Evolutionary conservation across 2,888 invertebrate species (phyloP), one percentile per base, ranked within the genome.

Genomic region (Yponomeuta plumbellus): DNA sequence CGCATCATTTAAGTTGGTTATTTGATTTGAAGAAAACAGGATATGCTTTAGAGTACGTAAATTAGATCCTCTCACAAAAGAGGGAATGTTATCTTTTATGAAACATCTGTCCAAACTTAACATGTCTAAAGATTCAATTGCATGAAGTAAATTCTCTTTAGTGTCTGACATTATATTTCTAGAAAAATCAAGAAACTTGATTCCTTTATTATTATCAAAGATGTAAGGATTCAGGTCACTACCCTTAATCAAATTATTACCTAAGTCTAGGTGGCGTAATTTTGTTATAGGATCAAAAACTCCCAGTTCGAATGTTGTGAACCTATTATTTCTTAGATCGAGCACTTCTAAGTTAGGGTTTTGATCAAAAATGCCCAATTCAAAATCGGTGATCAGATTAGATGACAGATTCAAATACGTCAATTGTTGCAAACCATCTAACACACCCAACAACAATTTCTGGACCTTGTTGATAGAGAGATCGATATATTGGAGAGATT

Each of bases 331-430:
- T 26, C 58, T 61, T 4, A 64, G 52, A 52, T 67, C 67, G 21
- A 67, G 39, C 34, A 67, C 57, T 62, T 67, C 65, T 39, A 67
- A 57, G 17, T 65, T 65, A 3, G 65, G 34, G 13, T 13, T 62
- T 23, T 52, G 20, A 4, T 67, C 62, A 52, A 67, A 67, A 10
- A 64, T 17, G 13, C 61, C 65, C 13, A 58, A 21, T 2, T 63
- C 39, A 5, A 67, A 13, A 20, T 63, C 64, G 11, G n/a, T 13
- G 8, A 67, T 10, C 10, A 22, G 11, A 23, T 67, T 67, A 13
- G 26, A 56, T 2, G 67, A 67, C n/a, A 65, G 52, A 52, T 67
- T 67, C 21, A 67, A 40, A 61, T 65, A 17, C 11, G 65, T 67
- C 5, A 67, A 13, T 22, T 20, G 26, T 34, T 11, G 11, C 8